Conservation (phyloP, 2,888 invertebrate species). For the Acanthopleura granulata region DNA sequence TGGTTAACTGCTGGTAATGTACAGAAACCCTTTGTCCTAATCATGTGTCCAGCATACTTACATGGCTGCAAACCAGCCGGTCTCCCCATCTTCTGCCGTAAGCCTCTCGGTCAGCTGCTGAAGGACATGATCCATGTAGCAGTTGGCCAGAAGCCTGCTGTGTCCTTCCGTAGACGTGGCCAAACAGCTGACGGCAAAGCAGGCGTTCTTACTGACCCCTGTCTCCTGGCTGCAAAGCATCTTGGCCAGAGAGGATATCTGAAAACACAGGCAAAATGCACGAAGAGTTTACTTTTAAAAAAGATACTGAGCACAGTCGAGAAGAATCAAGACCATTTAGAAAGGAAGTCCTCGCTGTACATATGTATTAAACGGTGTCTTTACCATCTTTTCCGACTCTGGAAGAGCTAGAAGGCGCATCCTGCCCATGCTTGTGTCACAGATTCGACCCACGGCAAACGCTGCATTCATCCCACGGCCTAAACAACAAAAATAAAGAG, state of each 20-base stretch:
- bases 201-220: constrained; percentile 69
- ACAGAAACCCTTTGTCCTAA: too few species aligned
- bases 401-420: constrained; percentile 52
- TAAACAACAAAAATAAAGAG: constrained; percentile 29
- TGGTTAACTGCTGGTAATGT: too few species aligned
- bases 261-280: constrained; percentile 26
- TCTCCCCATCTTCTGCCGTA: constrained; percentile 63
- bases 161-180: constrained; percentile 66
- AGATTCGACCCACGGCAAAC: constrained; percentile 69
- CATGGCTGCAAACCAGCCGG: constrained; percentile 70
- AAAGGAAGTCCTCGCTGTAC: too few species aligned
- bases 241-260: constrained; percentile 63
- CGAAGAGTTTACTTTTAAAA: too few species aligned
- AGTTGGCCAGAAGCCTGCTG: constrained; percentile 56
- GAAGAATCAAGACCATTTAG: too few species aligned
- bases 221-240: constrained; percentile 66
- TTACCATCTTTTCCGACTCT: constrained; percentile 66
- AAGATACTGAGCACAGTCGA: too few species aligned
- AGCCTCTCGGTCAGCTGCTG: constrained; percentile 56
- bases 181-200: constrained; percentile 69
- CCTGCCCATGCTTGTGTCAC: constrained; percentile 63
- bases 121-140: constrained; percentile 60
- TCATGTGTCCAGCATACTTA: constrained; percentile 43
- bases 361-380: background rate
- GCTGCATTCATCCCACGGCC: constrained; percentile 70